Percentiles rank a stretch among this genome's conserved stretches.
phyloP scores from a whole-genome alignment of 2,888 invertebrate species.

The Ochlodes sylvanus region DNA sequence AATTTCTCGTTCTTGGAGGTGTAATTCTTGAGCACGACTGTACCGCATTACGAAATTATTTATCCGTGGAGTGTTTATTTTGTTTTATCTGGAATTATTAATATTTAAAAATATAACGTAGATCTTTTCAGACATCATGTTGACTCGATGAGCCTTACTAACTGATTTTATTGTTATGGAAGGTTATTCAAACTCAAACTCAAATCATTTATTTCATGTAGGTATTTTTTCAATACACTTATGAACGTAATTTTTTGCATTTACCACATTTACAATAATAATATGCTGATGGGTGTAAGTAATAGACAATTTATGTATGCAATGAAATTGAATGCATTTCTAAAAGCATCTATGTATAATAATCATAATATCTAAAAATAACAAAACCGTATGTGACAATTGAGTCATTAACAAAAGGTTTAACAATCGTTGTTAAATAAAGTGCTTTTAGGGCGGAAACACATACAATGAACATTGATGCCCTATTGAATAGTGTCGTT shows the following conservation, averaged over 20 bases:
- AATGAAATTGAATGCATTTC: too few species aligned
- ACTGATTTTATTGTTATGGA: too few species aligned
- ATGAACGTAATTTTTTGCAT: too few species aligned
- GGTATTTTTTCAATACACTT: too few species aligned
- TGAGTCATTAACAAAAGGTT: conserved; percentile 19
- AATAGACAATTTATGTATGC: too few species aligned
- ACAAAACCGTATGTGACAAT: conserved; percentile 21
- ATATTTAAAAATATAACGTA: neutral
- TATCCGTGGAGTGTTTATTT: conserved; percentile 40
- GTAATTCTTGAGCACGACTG: conserved; percentile 52
- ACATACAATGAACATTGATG: conserved; percentile 49
- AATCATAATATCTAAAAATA: conserved; percentile 7
- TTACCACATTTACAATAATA: too few species aligned
- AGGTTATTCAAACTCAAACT: too few species aligned
- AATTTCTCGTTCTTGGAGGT: conserved; percentile 54
- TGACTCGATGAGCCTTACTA: too few species aligned
- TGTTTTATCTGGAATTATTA: conserved; percentile 17
- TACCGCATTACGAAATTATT: conserved; percentile 50
- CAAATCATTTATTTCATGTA: too few species aligned
- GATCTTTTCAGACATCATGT: too few species aligned
- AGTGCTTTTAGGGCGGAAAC: conserved; percentile 48
- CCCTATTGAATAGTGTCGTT: conserved; percentile 43
- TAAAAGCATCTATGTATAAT: neutral
- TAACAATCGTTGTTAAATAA: conserved; percentile 44
- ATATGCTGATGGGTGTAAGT: too few species aligned